Evolutionary conservation across 2,888 invertebrate genomes (phyloP), one percentile per base, ranked within the genome.

Genomic region (Hemistola chrysoprasaria): DNA sequence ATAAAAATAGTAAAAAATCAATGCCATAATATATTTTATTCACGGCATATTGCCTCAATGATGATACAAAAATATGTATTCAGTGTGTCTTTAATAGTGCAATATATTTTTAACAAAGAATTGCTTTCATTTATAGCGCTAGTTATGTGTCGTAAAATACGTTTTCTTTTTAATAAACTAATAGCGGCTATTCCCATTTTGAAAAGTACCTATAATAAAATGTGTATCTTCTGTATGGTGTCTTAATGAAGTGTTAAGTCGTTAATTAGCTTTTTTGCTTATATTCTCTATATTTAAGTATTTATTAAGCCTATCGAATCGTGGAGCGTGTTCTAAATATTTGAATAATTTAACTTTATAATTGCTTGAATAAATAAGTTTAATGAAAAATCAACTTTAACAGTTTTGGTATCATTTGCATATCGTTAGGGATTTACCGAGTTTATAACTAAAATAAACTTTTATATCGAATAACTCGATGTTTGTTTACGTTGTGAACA

Each of bases 251-350:
- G 55, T 55, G 55, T 46, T 45, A 55, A 55, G 40, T 55, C 35
- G 52, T 55, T 52, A 52, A 55, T 55, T 55, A 55, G 45, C 44
- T 48, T 47, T 43, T 51, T 52, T 46, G 47, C 47, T 48, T 44
- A 43, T 47, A 44, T 52, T 40, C 36, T 48, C 36, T 41, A 22
- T 25, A 35, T 43, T 48, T 40, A 35, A 44, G 44, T 41, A 39
- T 52, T 50, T 40, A 52, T 48, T 46, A 46, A 38, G 46, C 50
- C 41, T 47, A 47, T 44, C 39, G 33, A 50, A 40, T 45, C 29
- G 36, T 31, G 39, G 23, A 34, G 25, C 32, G 33, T 46, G 33
- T 28, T 41, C 40, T 33, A 44, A 46, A 52, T 47, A 43, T 33
- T 32, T 35, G 34, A 34, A 44, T 50, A 32, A 41, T 44, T 46